Conservation (phyloP, 1,140 invertebrate genomes). For the Cepaea nemoralis region DNA sequence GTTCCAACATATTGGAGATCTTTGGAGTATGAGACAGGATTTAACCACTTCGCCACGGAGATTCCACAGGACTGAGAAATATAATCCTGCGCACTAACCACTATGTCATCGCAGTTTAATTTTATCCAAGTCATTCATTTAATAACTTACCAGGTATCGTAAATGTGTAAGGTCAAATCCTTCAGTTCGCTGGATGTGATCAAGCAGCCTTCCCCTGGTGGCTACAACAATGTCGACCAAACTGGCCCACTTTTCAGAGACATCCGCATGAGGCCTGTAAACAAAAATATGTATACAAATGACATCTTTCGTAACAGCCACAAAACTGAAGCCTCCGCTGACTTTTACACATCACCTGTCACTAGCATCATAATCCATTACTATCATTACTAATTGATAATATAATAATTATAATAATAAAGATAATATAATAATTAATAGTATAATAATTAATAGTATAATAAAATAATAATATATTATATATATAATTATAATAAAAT, state of each 20-base stretch:
- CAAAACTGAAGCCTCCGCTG: no score
- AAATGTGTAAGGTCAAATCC: slow-evolving; percentile 87
- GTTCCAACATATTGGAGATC: no score
- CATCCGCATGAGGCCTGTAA: slow-evolving; percentile 54
- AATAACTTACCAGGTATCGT: slow-evolving; percentile 80
- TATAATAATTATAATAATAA: not conserved
- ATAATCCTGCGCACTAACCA: slow-evolving; percentile 86
- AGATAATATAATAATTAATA: no score
- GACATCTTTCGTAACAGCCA: not conserved
- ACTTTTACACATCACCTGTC: no score
- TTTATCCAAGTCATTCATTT: slow-evolving; percentile 91
- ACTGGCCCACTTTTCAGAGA: slow-evolving; percentile 45
- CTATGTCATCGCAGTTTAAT: slow-evolving; percentile 94
- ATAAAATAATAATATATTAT: no score
- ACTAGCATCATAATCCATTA: no score
- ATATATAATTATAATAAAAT: no score
- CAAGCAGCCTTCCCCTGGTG: slow-evolving; percentile 91
- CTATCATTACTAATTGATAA: no score
- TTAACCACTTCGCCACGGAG: no score
- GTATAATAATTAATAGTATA: no score
- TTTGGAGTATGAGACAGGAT: slow-evolving; percentile 75
- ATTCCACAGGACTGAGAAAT: slow-evolving; percentile 83
- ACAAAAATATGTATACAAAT: not conserved
- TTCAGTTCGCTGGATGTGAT: slow-evolving; percentile 88
- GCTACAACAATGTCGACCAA: slow-evolving; percentile 89